Evolutionary conservation across 2,113 vertebrate species (phyloP), one percentile per base, ranked within the genome.

Genomic region (Phalacrocorax carbo): DNA sequence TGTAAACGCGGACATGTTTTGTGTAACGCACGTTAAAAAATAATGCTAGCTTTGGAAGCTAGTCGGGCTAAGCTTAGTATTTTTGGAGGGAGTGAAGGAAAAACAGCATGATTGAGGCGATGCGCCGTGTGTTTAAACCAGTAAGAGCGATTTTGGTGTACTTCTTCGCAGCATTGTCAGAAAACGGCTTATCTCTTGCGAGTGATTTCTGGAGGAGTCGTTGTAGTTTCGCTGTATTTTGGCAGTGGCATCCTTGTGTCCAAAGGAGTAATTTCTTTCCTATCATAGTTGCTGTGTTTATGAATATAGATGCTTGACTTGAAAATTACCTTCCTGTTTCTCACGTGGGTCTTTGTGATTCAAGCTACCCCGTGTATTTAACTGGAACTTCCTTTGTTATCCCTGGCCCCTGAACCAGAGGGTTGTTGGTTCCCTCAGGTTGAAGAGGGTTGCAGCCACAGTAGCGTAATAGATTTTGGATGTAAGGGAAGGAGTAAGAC

Each of bases 351-450:
- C 94, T 96, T 95, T 91, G 94, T 91, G 80, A 49, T 49, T 79
- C 23, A 32, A 7, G 25, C 82, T 79, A 2, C 61, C 27, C n/a
- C 3, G 0, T 22, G 30, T 27, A 26, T 65, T 93, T 88, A 52
- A 69, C 49, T 70, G 52, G 49, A 66, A 15, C 19, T 73, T 12
- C 40, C 93, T 96, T 96, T 97, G 96, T 97, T 96, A 36, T 38
- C 27, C 2, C 15, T 44, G 92, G 40, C 38, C 42, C 42, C 44
- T 72, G 77, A 88, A 49, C 5, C 30, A 10, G 42, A 55, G 57
- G 65, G 25, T 78, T n/a, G 13, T 78, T n/a, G 13, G 30, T n/a
- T 73, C 64, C 19, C 20, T 70, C 19, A 46, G 46, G 55, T 60
- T 71, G 29, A 54, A 32, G 60, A 29, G 30, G 36, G 30, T 21